Conservation (phyloP, 2,888 invertebrate species). For the Scaptomyza parva region DNA sequence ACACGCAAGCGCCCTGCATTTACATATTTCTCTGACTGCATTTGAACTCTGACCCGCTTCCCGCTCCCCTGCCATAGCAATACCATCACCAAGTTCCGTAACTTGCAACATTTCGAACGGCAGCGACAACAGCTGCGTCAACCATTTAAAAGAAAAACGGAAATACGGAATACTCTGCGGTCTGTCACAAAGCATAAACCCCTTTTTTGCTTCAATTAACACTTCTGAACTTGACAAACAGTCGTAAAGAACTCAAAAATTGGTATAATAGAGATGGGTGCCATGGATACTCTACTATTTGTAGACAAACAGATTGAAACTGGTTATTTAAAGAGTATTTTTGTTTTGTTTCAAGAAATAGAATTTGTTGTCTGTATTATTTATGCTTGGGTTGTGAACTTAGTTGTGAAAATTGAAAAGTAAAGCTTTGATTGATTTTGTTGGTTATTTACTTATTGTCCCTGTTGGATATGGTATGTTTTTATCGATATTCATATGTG, state of each 20-base stretch:
- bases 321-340: background rate
- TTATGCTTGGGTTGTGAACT: background rate
- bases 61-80: background rate
- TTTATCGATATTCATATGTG: no score
- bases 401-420: background rate
- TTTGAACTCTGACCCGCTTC: constrained; percentile 64
- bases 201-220: constrained; percentile 78
- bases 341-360: background rate
- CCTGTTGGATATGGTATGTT: no score
- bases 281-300: background rate
- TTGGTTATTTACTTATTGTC: no score
- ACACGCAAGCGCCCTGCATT: constrained; percentile 79
- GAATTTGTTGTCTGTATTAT: background rate
- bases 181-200: constrained; percentile 44
- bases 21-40: constrained; percentile 78
- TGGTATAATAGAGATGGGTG: constrained; percentile 1
- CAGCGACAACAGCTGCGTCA: constrained; percentile 26
- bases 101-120: constrained; percentile 21
- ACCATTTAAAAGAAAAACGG: constrained; percentile 55
- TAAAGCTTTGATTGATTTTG: background rate
- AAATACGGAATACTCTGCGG: constrained; percentile 65
- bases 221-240: constrained; percentile 71
- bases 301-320: background rate
- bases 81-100: constrained; percentile 13
- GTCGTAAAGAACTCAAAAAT: constrained; percentile 14